phyloP scores from a whole-genome alignment of 1,140 invertebrate species.

The Phymorhynchus buccinoides region DNA sequence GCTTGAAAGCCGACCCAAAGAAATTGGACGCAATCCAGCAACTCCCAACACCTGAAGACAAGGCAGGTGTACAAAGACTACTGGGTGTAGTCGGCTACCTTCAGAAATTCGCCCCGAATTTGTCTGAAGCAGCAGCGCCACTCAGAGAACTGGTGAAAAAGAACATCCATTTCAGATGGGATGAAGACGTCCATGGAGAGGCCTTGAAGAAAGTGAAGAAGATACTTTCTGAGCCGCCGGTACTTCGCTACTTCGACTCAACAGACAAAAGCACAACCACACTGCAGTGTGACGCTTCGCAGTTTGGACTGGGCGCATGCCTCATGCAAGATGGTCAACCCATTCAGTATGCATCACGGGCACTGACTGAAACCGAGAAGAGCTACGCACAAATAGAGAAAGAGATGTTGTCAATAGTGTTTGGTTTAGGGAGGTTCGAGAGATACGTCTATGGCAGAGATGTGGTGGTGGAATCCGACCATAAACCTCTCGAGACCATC shows the following conservation, averaged over 20 bases:
- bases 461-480: constrained; percentile 46
- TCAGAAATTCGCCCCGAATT: constrained; percentile 47
- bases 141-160: constrained; percentile 31
- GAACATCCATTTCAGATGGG: constrained; percentile 39
- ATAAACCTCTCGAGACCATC: constrained; percentile 50
- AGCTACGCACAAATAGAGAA: constrained; percentile 74
- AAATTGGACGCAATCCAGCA: constrained; percentile 68
- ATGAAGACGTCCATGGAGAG: constrained; percentile 34
- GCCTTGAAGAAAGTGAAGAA: constrained; percentile 33
- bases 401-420: constrained; percentile 69
- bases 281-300: constrained; percentile 45
- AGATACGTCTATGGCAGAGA: constrained; percentile 69
- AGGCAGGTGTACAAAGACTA: constrained; percentile 47
- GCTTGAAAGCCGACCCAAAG: constrained; percentile 67
- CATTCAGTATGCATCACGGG: constrained; percentile 46
- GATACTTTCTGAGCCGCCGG: constrained; percentile 41
- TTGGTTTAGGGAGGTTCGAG: constrained; percentile 69
- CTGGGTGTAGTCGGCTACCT: constrained; percentile 56
- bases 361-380: constrained; percentile 38
- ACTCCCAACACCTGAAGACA: constrained; percentile 49
- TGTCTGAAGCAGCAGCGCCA: neutral
- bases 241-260: constrained; percentile 48
- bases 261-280: constrained; percentile 34
- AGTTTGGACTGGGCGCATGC: constrained; percentile 34
- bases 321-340: constrained; percentile 44